Percentiles rank a stretch among this genome's conserved stretches.
Evolutionary conservation across 2,113 vertebrate genomes (phyloP).

Genomic region (Gallinago undulata): DNA sequence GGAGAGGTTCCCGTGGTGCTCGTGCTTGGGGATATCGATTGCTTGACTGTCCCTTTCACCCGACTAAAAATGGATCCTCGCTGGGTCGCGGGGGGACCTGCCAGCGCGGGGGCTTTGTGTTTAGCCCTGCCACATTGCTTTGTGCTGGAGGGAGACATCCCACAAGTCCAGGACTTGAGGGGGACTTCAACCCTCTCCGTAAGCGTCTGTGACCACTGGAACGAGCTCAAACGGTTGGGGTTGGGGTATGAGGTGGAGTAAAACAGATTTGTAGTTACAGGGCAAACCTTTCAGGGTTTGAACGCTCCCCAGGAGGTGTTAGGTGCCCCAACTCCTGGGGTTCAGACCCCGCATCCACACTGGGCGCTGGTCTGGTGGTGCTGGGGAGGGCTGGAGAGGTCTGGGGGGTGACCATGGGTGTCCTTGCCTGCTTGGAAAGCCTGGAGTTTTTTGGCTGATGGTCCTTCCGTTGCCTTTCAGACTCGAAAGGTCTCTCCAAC

Average conservation of each 20-base stretch:
- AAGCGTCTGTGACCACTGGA: neutral
- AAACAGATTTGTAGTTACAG: neutral
- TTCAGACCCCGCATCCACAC: neutral
- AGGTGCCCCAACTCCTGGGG: neutral
- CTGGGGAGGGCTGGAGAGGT: neutral
- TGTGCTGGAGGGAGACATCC: neutral
- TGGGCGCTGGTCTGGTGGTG: neutral
- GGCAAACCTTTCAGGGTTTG: neutral
- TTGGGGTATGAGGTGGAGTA: neutral
- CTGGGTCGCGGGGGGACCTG: accelerated
- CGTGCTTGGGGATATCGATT: neutral
- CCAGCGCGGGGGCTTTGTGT: neutral
- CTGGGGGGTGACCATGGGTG: accelerated
- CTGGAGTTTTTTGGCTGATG: neutral
- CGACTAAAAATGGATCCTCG: neutral
- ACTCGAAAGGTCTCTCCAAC: slow-evolving; percentile 97
- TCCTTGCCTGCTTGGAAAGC: neutral
- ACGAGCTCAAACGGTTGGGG: neutral
- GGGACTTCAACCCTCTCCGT: neutral
- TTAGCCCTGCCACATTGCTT: neutral
- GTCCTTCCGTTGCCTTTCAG: slow-evolving; percentile 51
- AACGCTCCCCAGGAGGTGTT: accelerated
- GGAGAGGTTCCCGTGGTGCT: slow-evolving; percentile 1
- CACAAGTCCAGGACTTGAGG: neutral
- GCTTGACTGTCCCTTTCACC: slow-evolving; percentile 28